Evolutionary conservation across 1,140 invertebrate species (phyloP), one percentile per base, ranked within the genome.

Genomic region (Copidosoma floridanum): DNA sequence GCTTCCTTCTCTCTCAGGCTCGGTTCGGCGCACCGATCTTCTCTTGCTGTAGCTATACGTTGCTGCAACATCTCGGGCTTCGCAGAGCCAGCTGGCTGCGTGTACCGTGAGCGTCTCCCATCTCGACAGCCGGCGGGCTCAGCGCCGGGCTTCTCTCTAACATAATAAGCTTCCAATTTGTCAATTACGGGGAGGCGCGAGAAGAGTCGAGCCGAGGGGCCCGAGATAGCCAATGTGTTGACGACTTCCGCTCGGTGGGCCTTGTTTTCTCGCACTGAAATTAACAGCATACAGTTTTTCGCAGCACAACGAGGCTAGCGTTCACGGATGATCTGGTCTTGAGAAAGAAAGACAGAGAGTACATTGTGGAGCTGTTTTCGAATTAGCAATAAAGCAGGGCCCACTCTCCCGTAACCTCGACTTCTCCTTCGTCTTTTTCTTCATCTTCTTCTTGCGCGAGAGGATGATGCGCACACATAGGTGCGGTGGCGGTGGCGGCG

Each of bases 111-210:
- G 5, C 46, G 37, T 50, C 46, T 14, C 20, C 24, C 10, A 21
- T 20, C 26, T 47, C 26, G n/a, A n/a, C n/a, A n/a, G n/a, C n/a
- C n/a, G n/a, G n/a, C n/a, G n/a, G n/a, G n/a, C n/a, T n/a, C n/a
- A n/a, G n/a, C n/a, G 70, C 65, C 68, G 69, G 69, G 64, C 72
- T 77, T 76, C 79, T 65, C 62, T n/a, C n/a, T n/a, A n/a, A n/a
- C n/a, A n/a, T 85, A 85, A 85, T 85, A 83, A 85, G 83, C 85
- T 84, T 84, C 83, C 83, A 85, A 85, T 85, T 85, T 85, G 83
- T 85, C 84, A 85, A 85, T 85, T 85, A 84, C 69, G 67, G 71
- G 71, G 71, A 79, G 75, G 74, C 18, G 38, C 40, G 20, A 58
- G 47, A 29, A 50, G 29, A 27, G n/a, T n/a, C n/a, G n/a, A 50